A percentile compares a stretch with the other conserved stretches of the same genome.
phyloP scores from a whole-genome alignment of 2,797 vertebrate genomes.

The Orestias chungarensis region DNA sequence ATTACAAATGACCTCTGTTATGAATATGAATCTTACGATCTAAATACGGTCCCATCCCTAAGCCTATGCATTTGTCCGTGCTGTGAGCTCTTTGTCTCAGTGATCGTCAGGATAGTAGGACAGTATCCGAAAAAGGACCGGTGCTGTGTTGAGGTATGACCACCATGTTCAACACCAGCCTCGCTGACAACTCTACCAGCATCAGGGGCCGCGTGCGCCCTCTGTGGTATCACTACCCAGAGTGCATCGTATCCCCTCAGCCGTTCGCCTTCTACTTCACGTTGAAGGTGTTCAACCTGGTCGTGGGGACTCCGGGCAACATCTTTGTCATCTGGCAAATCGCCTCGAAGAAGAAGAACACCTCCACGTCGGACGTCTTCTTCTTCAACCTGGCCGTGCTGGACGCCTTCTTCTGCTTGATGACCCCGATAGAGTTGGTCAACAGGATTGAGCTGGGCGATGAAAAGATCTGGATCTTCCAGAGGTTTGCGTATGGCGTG shows the following conservation, averaged over 20 bases:
- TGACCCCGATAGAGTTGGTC: constrained; percentile 71
- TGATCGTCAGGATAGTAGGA: constrained; percentile 6
- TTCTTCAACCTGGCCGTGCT: constrained; percentile 78
- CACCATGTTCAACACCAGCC: constrained; percentile 46
- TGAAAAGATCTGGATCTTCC: constrained; percentile 66
- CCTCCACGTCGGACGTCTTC: constrained; percentile 75
- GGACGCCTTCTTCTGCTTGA: constrained; percentile 79
- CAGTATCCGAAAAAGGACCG: neutral
- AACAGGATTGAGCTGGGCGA: constrained; percentile 71
- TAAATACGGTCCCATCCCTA: constrained; percentile 32
- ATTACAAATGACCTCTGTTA: constrained; percentile 11
- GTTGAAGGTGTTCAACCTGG: constrained; percentile 78
- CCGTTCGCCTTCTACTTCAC: constrained; percentile 75
- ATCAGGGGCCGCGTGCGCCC: neutral
- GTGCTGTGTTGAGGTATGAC: constrained; percentile 34
- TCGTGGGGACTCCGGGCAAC: constrained; percentile 74
- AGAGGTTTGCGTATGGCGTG: constrained; percentile 75
- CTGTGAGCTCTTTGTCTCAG: neutral
- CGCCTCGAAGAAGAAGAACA: constrained; percentile 56
- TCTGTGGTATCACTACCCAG: constrained; percentile 70
- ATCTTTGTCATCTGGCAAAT: constrained; percentile 78
- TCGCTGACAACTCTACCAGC: constrained; percentile 31
- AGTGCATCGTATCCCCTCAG: constrained; percentile 65
- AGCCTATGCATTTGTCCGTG: constrained; percentile 11
- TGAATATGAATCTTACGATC: neutral